Conservation (phyloP, 2,888 invertebrate species). For the Chydorus sphaericus region DNA sequence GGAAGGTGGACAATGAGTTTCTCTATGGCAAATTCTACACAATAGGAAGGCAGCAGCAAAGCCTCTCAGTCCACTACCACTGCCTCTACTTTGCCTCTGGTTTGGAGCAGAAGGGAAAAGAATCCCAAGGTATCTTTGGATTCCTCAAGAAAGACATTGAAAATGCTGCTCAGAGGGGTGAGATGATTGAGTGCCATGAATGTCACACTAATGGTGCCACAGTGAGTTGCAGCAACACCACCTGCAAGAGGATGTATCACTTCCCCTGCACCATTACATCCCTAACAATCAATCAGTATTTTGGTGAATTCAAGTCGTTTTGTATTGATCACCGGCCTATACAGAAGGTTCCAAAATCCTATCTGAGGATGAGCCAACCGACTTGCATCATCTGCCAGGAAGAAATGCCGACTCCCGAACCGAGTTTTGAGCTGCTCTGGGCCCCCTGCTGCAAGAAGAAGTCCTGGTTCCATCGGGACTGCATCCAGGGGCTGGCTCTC, state of each 20-base stretch:
- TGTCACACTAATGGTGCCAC: constrained; percentile 53
- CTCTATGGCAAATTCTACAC: constrained; percentile 13
- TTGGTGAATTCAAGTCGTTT: constrained; percentile 44
- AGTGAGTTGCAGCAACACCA: constrained; percentile 47
- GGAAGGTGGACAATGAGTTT: constrained; percentile 4
- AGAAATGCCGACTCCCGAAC: background rate
- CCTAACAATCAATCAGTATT: constrained; percentile 47
- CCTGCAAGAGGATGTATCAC: constrained; percentile 56
- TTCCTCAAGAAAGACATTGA: constrained; percentile 53
- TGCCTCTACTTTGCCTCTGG: constrained; percentile 57
- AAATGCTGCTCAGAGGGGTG: constrained; percentile 47
- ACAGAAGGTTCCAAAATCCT: constrained; percentile 32
- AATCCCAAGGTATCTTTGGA: constrained; percentile 53
- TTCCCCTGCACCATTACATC: constrained; percentile 52
- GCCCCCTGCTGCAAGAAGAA: constrained; percentile 11
- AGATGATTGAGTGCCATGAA: constrained; percentile 49
- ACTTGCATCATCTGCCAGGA: constrained; percentile 5
- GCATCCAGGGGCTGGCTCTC: background rate
- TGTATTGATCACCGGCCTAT: constrained; percentile 44
- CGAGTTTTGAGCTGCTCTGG: background rate
- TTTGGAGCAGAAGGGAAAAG: constrained; percentile 48
- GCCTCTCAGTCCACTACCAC: constrained; percentile 52
- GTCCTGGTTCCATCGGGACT: constrained; percentile 5
- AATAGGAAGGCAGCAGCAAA: too few relatives aligned
- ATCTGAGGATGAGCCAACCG: background rate